Conservation (phyloP, 2,888 invertebrate genomes). For the Ceriagrion tenellum region DNA sequence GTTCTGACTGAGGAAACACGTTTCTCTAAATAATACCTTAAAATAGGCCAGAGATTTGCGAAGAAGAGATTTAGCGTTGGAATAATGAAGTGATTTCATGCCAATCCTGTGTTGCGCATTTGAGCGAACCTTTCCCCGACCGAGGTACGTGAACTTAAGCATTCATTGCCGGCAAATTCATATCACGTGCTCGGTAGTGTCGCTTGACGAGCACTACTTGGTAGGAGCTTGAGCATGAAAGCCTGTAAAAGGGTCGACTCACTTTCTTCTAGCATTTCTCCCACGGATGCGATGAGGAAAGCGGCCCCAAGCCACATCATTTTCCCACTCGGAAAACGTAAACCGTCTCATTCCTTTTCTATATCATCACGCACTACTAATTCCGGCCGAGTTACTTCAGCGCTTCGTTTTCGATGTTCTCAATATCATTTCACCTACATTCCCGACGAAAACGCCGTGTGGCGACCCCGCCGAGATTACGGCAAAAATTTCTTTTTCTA, state of each 20-base stretch:
- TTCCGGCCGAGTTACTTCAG: neutral
- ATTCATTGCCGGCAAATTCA: too few relatives aligned
- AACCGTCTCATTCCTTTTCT: neutral
- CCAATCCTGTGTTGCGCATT: too few relatives aligned
- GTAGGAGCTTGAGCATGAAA: neutral
- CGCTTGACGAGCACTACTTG: neutral
- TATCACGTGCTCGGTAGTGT: neutral
- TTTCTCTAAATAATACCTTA: too few relatives aligned
- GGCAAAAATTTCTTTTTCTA: slow-evolving; percentile 17
- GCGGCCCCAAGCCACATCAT: neutral
- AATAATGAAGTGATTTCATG: too few relatives aligned
- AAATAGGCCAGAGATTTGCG: too few relatives aligned
- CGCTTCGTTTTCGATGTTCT: neutral
- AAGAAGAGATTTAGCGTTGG: too few relatives aligned
- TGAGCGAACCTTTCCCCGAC: too few relatives aligned
- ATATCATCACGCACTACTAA: slow-evolving; percentile 22
- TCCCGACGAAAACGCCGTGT: neutral
- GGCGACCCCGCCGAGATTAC: neutral
- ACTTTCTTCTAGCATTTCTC: neutral
- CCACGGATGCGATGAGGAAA: neutral
- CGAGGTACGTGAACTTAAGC: too few relatives aligned
- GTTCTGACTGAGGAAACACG: too few relatives aligned
- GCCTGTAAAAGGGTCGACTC: neutral
- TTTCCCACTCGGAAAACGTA: neutral
- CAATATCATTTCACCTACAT: neutral